Evolutionary conservation across 1,140 invertebrate genomes (phyloP).

Genomic region (Vollenhovia emeryi): DNA sequence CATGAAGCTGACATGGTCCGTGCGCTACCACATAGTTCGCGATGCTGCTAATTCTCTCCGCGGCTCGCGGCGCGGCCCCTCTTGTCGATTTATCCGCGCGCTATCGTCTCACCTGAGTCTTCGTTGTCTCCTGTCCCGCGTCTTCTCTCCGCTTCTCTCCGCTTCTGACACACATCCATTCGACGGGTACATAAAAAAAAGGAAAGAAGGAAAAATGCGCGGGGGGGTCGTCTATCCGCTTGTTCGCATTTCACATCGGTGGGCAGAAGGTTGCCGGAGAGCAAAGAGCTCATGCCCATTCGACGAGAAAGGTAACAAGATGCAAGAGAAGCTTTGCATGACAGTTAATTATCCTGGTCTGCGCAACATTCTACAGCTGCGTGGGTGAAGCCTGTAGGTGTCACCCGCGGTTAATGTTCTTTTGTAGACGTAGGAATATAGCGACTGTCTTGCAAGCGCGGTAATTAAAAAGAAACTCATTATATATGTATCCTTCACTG

Average conservation of each 20-base stretch:
- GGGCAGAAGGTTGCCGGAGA: conserved; percentile 16
- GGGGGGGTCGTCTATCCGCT: neutral
- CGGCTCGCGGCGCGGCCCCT: conserved; percentile 7
- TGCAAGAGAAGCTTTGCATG: conserved; percentile 32
- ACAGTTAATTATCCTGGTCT: conserved; percentile 54
- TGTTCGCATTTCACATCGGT: conserved; percentile 16
- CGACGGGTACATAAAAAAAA: neutral
- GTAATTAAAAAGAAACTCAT: neutral
- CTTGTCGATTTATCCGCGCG: conserved; percentile 26
- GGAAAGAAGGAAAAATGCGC: neutral
- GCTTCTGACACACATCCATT: neutral
- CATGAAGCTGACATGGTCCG: conserved; percentile 62
- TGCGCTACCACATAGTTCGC: conserved; percentile 65
- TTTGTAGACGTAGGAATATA: neutral
- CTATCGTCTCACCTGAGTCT: neutral
- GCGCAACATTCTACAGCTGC: conserved; percentile 4
- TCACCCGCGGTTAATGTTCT: conserved; percentile 28
- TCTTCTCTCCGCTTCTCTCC: neutral
- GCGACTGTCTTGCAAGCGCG: neutral
- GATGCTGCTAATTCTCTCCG: conserved; percentile 69
- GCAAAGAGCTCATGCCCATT: conserved; percentile 30
- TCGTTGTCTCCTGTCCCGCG: neutral
- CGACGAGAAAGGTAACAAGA: conserved; percentile 48
- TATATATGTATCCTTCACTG: neutral
- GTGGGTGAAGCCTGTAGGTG: conserved; percentile 32